Evolutionary conservation across 2,113 vertebrate species (phyloP).

Genomic region (Thermophis baileyi): DNA sequence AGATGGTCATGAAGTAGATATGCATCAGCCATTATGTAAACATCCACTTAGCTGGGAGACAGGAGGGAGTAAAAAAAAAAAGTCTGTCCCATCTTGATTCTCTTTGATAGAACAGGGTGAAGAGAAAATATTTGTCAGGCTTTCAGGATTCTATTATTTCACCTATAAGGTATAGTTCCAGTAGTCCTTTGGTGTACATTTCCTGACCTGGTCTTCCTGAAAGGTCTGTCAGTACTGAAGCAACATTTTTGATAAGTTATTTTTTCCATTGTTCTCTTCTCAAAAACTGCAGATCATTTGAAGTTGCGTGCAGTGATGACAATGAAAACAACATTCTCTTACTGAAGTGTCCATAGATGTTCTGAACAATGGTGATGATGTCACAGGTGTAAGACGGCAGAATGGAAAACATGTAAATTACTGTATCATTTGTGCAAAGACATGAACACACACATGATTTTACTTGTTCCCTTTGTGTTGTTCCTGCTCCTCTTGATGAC

Average conservation of each 20-base stretch:
- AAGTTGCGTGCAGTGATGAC: neutral
- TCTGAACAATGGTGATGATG: neutral
- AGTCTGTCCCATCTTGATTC: neutral
- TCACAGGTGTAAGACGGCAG: neutral
- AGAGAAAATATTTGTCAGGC: neutral
- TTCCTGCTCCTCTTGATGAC: neutral
- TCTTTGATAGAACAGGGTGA: neutral
- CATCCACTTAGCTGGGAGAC: neutral
- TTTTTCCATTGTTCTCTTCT: neutral
- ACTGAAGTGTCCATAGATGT: neutral
- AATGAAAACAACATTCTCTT: neutral
- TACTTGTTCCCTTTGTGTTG: neutral
- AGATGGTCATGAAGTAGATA: neutral
- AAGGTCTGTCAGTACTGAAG: neutral
- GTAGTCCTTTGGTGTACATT: neutral
- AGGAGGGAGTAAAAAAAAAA: neutral
- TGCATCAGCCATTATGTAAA: neutral
- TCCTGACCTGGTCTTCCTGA: neutral
- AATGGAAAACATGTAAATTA: neutral
- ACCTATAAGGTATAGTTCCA: neutral
- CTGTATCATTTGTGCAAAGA: neutral
- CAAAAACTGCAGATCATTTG: neutral
- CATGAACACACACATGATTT: neutral
- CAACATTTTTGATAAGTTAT: neutral
- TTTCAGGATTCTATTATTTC: neutral